Evolutionary conservation across 2,888 invertebrate species (phyloP).

Genomic region (Autographa pulchrina): DNA sequence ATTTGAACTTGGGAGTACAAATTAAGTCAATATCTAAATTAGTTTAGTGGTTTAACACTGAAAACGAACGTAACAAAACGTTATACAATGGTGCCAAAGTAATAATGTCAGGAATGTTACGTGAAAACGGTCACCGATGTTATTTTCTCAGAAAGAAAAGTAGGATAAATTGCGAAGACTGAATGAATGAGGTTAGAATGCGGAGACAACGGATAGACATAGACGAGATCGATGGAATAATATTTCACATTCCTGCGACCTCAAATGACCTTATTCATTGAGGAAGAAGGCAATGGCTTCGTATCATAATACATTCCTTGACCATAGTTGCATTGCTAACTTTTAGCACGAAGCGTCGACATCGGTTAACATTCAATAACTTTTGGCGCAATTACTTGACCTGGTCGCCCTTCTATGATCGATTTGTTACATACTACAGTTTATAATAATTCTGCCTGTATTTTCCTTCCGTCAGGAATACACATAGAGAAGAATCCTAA

Average conservation of each 20-base stretch:
- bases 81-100: not conserved
- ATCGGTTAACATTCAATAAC: not conserved
- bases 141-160: not conserved
- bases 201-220: not conserved
- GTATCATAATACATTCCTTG: not conserved
- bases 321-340: not conserved
- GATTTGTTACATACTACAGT: not conserved
- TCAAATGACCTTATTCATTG: not conserved
- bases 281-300: not conserved
- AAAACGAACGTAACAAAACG: too few species aligned
- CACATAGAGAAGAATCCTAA: not conserved
- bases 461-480: not conserved
- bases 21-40: too few species aligned
- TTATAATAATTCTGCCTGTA: not conserved
- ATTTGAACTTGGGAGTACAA: too few species aligned
- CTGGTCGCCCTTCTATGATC: not conserved
- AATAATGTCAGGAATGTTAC: not conserved
- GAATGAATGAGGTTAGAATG: not conserved
- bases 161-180: not conserved
- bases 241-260: not conserved
- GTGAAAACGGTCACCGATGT: not conserved
- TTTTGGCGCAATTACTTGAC: not conserved
- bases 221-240: not conserved
- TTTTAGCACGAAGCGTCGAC: not conserved
- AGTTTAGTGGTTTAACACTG: too few species aligned